phyloP scores from a whole-genome alignment of 2,113 vertebrate species.

The Coregonus clupeaformis region DNA sequence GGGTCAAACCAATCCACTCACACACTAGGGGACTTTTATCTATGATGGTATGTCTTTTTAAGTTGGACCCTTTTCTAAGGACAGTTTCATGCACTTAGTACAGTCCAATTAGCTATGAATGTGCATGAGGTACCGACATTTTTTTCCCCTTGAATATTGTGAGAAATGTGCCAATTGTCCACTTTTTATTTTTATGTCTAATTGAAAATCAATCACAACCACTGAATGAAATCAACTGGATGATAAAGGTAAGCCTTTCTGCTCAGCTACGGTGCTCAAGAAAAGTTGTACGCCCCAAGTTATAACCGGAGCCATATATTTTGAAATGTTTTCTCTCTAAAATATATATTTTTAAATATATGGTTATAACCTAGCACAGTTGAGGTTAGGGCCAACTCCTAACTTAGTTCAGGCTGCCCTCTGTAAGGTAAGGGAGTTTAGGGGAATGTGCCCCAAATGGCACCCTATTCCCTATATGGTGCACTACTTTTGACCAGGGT shows the following conservation, averaged over 20 bases:
- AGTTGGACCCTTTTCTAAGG: constrained; percentile 49
- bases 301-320: too few species aligned
- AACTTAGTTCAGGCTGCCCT: background rate
- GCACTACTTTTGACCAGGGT: too few species aligned
- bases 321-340: too few species aligned
- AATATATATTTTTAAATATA: too few species aligned
- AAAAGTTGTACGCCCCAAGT: background rate
- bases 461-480: too few species aligned
- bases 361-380: too few species aligned
- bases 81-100: background rate
- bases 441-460: constrained; percentile 14
- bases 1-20: constrained; percentile 3
- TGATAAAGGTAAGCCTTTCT: constrained; percentile 18
- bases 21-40: constrained; percentile 1
- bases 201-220: constrained; percentile 17
- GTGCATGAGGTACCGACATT: constrained; percentile 24
- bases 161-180: constrained; percentile 3
- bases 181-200: background rate
- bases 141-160: constrained; percentile 9
- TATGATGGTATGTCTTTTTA: constrained; percentile 43
- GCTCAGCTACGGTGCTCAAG: constrained; percentile 14
- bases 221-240: constrained; percentile 23
- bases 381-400: background rate
- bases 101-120: constrained; percentile 20
- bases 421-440: constrained; percentile 8